phyloP scores from a whole-genome alignment of 1,140 invertebrate genomes.

The Caenorhabditis brenneri region DNA sequence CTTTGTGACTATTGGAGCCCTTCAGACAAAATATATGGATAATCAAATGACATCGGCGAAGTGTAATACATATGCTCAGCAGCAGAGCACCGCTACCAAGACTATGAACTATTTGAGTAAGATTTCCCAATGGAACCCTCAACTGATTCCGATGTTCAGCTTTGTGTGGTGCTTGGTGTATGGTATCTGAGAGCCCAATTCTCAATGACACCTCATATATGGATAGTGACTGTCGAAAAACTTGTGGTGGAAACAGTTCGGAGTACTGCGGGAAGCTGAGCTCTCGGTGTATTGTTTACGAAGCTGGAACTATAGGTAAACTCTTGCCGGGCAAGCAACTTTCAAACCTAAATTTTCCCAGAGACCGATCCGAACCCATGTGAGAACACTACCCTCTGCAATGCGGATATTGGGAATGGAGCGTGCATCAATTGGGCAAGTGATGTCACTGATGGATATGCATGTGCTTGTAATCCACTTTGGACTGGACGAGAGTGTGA shows the following conservation, averaged over 20 bases:
- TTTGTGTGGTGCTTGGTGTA: not conserved
- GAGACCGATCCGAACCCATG: not conserved
- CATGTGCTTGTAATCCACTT: slow-evolving; percentile 1
- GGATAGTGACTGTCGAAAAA: not conserved
- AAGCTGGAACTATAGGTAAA: not conserved
- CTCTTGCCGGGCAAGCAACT: not conserved
- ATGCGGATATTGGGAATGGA: not conserved
- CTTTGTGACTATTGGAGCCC: not conserved
- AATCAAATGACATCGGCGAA: not conserved
- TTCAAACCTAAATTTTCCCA: not conserved
- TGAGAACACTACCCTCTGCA: not conserved
- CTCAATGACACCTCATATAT: not conserved
- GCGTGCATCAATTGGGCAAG: not conserved
- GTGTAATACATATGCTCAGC: not conserved
- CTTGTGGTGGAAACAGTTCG: slow-evolving; percentile 2
- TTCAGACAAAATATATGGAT: not conserved
- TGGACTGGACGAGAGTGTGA: slow-evolving; percentile 10
- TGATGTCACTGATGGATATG: not conserved
- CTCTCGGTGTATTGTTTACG: not conserved
- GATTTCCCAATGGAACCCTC: not conserved
- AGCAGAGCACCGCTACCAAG: not conserved
- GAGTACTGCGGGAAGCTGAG: not conserved
- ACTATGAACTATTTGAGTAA: slow-evolving; percentile 7
- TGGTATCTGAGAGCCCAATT: not conserved
- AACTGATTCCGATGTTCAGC: too few species aligned